Conservation (phyloP, 2,797 vertebrate species). For the Heterohyrax brucei region DNA sequence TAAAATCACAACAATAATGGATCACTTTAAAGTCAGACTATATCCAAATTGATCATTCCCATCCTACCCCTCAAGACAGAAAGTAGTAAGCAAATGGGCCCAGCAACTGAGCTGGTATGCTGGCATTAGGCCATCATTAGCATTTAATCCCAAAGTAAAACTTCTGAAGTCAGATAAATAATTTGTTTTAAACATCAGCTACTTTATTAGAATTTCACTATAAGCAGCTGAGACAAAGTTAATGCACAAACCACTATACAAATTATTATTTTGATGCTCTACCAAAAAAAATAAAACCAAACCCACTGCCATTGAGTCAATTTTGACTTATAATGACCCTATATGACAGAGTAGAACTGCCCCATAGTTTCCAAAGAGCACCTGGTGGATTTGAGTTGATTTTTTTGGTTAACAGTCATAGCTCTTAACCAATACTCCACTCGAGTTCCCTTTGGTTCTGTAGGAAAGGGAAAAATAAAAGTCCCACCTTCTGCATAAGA, state of each 20-base stretch:
- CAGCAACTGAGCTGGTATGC: background rate
- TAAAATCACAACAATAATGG: background rate
- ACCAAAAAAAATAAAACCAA: too few relatives aligned
- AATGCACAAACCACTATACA: background rate
- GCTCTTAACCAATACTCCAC: too few relatives aligned
- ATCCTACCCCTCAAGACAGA: background rate
- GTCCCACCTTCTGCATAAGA: background rate
- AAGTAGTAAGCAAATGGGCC: background rate
- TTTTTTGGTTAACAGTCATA: too few relatives aligned
- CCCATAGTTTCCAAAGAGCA: too few relatives aligned
- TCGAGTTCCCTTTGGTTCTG: too few relatives aligned
- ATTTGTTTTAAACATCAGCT: background rate
- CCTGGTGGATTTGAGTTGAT: too few relatives aligned
- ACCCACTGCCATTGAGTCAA: too few relatives aligned
- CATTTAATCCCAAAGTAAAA: background rate
- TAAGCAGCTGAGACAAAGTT: constrained; percentile 6
- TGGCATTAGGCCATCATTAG: background rate
- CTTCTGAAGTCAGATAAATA: background rate
- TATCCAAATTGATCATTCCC: background rate
- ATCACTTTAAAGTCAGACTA: background rate
- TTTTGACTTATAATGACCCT: too few relatives aligned
- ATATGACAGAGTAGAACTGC: too few relatives aligned
- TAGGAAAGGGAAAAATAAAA: background rate
- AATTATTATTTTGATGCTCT: constrained; percentile 19
- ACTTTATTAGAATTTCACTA: constrained; percentile 27